Conservation (phyloP, 2,113 vertebrate genomes). For the Egretta garzetta region DNA sequence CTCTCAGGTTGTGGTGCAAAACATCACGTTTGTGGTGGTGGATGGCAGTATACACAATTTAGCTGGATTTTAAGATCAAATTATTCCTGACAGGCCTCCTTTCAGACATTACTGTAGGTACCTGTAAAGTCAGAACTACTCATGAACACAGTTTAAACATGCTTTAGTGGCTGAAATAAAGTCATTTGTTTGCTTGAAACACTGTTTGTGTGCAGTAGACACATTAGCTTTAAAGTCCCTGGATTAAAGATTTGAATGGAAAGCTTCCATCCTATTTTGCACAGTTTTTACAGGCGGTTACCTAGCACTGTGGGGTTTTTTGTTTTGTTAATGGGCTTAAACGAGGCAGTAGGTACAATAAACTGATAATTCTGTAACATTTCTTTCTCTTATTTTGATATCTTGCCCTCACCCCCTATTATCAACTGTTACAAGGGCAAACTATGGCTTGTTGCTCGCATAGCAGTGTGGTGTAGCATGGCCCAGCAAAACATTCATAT, state of each 20-base stretch:
- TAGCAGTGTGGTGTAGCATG: background rate
- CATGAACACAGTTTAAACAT: background rate
- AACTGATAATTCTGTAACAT: background rate
- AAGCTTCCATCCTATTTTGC: background rate
- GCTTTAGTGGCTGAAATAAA: background rate
- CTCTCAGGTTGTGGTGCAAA: background rate
- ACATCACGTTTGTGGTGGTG: background rate
- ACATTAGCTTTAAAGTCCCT: background rate
- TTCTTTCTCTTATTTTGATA: background rate
- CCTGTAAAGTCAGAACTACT: background rate
- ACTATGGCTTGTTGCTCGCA: background rate
- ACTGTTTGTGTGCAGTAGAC: background rate
- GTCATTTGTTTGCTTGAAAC: background rate
- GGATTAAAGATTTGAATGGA: background rate
- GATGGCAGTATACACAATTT: background rate
- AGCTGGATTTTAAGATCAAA: background rate
- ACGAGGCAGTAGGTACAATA: background rate
- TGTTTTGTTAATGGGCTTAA: background rate
- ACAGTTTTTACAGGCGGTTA: background rate
- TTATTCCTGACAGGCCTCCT: background rate
- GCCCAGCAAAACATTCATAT: background rate
- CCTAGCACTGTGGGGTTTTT: background rate
- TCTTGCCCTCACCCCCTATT: background rate
- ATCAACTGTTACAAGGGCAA: background rate
- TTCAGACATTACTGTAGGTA: background rate